These are phyloP conservation scores for Tympanoctomys barrerae DNA, from an alignment of 2,797 vertebrate species.

Conservation along the genomic window DNA sequence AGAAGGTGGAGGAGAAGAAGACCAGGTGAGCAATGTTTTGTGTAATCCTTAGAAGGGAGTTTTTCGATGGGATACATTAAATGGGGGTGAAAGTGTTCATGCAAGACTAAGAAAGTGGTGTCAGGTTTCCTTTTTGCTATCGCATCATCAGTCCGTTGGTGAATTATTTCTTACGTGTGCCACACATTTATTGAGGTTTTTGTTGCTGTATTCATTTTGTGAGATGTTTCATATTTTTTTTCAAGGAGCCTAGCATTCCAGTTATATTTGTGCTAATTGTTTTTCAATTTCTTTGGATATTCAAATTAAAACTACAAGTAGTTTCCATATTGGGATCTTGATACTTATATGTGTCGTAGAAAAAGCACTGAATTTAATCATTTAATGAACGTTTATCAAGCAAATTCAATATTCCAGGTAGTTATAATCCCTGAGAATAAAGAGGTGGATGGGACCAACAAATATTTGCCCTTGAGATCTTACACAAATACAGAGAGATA, in stretches of 20 bases:
- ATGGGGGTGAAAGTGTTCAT: background rate
- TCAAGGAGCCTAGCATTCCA: background rate
- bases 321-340: background rate
- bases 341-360: background rate
- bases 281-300: background rate
- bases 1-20: constrained; percentile 99
- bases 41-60: background rate
- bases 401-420: background rate
- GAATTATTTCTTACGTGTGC: background rate
- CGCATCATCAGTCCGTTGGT: background rate
- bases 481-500: background rate
- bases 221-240: background rate
- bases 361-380: background rate
- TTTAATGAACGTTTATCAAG: background rate
- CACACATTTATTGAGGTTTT: background rate
- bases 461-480: background rate
- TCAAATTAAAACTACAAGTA: constrained; percentile 35
- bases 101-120: background rate
- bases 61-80: background rate
- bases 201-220: constrained; percentile 1
- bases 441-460: background rate
- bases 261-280: background rate
- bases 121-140: background rate
- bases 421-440: background rate
- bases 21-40: constrained; percentile 92